Evolutionary conservation across 2,113 vertebrate species (phyloP).

Genomic region (Dromiciops gliroides): DNA sequence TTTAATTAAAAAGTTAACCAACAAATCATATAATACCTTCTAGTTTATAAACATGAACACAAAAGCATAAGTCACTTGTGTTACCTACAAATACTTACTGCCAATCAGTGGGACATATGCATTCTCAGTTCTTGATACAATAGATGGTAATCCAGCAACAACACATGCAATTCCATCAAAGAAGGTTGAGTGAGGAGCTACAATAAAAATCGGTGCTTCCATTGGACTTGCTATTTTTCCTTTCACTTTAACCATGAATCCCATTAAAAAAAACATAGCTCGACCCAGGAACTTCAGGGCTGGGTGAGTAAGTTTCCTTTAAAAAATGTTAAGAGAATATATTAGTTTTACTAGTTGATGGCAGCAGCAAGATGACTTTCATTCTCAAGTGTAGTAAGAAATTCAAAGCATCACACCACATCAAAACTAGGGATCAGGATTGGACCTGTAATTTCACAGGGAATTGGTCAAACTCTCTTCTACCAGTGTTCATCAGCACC

Average conservation of each 20-base stretch:
- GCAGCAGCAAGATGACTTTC: neutral
- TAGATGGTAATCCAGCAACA: slow-evolving; percentile 91
- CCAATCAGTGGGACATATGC: slow-evolving; percentile 90
- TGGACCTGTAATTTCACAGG: neutral
- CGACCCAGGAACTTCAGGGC: slow-evolving; percentile 87
- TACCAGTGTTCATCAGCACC: neutral
- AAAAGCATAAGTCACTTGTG: neutral
- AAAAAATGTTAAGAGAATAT: slow-evolving; percentile 12
- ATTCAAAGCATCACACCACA: neutral
- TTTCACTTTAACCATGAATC: slow-evolving; percentile 91
- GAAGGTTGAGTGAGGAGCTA: slow-evolving; percentile 95
- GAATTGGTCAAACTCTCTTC: neutral
- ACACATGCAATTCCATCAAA: slow-evolving; percentile 95
- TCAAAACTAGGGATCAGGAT: neutral
- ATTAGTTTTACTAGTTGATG: slow-evolving; percentile 40
- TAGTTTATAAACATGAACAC: neutral
- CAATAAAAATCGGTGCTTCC: slow-evolving; percentile 93
- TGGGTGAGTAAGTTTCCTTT: slow-evolving; percentile 87
- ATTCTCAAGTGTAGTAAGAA: neutral
- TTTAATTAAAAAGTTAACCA: slow-evolving; percentile 1
- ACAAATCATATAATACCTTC: neutral
- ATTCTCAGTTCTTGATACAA: slow-evolving; percentile 93
- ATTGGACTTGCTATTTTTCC: slow-evolving; percentile 84
- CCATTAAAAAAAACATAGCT: slow-evolving; percentile 90
- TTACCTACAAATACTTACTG: slow-evolving; percentile 86